Base-by-base conservation (phyloP, 2,113 vertebrate genomes). In the Bungarus multicinctus region DNA sequence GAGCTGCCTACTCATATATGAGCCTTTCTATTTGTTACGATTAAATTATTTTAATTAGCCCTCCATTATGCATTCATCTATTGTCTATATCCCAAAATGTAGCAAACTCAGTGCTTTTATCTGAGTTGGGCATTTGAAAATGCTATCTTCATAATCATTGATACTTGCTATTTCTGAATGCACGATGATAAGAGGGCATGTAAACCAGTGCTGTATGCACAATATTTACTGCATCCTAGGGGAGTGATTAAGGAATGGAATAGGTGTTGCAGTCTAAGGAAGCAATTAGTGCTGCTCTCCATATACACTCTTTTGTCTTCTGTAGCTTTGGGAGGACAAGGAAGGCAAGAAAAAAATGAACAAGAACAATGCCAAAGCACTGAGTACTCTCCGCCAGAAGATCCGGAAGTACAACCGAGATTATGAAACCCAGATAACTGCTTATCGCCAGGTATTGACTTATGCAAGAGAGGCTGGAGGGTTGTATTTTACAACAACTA, bases 261-360 rank as follows among this genome's bases (percentile, higher is more conserved):
- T 39, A 23, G 81, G 4, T 54, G 7, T 39, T 43, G 18, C 34
- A 81, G 74, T 39, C 7, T 81, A 34, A 81, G 74, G 34, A 81
- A 39, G 18, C 74, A 34, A 3, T 3, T 16, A 27, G 27, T 81
- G 18, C 27, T n/a, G 34, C 39, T 22, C 20, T 11, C 23, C 1
- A 4, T 16, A 27, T 89, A 0, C 60, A 22, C 53, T 43, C 10
- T 4, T 50, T 94, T 3, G 88, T 39, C 5, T 10, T 11, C 43
- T 22, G 11, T 91, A 99, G 99, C 96, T 99, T 3, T 99, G 99
- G 98, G 99, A 99, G 93, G 98, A 99, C 95, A 99, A 99, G 94
- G 99, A 99, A 94, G 98, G 98, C 52, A 98, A 98, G 94, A 99
- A 99, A 97, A 99, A 99, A 96, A 99, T 99, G 99, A 99, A 99